Base-by-base conservation (phyloP, 2,113 vertebrate genomes). In the Lethenteron reissneri region DNA sequence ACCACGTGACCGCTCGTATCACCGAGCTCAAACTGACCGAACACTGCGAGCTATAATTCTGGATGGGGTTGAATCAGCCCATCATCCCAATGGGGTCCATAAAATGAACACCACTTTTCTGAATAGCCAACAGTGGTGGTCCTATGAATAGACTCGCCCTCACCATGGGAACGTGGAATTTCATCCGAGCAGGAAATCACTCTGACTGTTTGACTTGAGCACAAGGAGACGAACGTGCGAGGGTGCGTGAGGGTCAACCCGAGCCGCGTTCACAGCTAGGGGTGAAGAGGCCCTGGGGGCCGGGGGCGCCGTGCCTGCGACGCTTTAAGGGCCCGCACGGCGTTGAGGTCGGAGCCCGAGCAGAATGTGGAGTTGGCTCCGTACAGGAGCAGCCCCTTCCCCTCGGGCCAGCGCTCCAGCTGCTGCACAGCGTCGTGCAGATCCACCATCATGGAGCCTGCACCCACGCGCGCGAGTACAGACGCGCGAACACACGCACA, bases 391-490 rank as follows among this genome's bases (percentile, higher is more conserved):
- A 97, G 80, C 56, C 88, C 90, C 85, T 91, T 99, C 2, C 92
- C 89, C 57, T 89, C 82, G 11, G 81, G 81, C 92, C 94, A 99
- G 71, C 76, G 79, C 83, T 99, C 90, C 74, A 99, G 78, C 74
- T 96, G 84, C 15, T 75, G 79, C 71, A 99, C 83, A 70, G 69
- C 83, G 74, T 94, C 85, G 77, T 88, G 82, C 74, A 99, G 83
- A 70, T 92, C 85, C 71, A 91, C 64, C 86, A 96, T 95, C 94
- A 99, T 97, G 69, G 80, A 81, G 71, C 94, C 94, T 99, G 78
- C 10, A 76, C 56, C 9, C 70, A 76, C 8, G 57, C 2, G 2
- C 41, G 13, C 1, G 74, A 57, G 62, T 79, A 4, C 2, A 72
- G 70, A 59, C 9, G 3, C 74, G 25, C 10, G 3, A 56, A 71